Evolutionary conservation across 2,113 vertebrate genomes (phyloP).

Genomic region (Ceratotherium simum): DNA sequence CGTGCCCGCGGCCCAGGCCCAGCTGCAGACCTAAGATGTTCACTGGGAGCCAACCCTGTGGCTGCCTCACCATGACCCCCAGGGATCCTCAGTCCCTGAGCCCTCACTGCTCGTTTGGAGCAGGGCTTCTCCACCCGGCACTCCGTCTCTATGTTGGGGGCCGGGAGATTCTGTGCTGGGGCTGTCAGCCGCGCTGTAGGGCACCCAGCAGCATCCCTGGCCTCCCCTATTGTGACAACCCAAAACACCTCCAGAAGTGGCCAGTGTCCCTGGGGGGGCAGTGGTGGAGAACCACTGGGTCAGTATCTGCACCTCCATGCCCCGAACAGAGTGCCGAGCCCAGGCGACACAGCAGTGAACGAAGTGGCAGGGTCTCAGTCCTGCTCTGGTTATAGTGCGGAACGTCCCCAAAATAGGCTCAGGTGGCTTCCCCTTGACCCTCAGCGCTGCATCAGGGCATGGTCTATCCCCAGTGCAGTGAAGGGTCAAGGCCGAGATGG

Average conservation of each 20-base stretch:
- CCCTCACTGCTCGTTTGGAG: no score
- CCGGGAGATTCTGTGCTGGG: not conserved
- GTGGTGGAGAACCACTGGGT: not conserved
- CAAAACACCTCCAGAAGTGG: not conserved
- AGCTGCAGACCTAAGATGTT: not conserved
- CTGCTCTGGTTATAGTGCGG: not conserved
- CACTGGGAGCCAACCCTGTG: not conserved
- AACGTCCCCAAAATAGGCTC: not conserved
- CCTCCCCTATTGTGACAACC: not conserved
- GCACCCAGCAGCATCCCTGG: not conserved
- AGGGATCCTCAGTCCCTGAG: not conserved
- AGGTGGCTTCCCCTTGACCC: no score
- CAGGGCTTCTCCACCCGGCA: not conserved
- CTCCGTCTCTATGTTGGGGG: not conserved
- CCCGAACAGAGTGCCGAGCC: not conserved
- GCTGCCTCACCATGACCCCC: not conserved
- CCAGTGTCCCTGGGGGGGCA: no score
- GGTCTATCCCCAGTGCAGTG: not conserved
- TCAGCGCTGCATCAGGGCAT: no score
- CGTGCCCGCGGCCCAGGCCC: not conserved
- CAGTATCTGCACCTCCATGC: not conserved
- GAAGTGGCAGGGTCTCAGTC: not conserved
- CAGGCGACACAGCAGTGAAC: not conserved
- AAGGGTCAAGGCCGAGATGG: not conserved
- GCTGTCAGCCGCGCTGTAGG: not conserved